Conservation (phyloP, 2,888 invertebrate species). For the Drosophila melanocephala region DNA sequence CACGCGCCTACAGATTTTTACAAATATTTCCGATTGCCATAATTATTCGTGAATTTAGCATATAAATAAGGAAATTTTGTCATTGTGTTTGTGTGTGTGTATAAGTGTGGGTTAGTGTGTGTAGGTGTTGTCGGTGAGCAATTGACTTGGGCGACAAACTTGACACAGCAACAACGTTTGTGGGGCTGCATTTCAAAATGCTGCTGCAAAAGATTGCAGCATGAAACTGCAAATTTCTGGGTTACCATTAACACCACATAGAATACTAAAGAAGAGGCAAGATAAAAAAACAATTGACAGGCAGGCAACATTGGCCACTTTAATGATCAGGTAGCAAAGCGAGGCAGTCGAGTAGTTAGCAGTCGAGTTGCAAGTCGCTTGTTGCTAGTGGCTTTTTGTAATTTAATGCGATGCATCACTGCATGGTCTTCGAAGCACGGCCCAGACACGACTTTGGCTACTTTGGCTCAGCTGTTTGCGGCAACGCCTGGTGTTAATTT, state of each 20-base stretch:
- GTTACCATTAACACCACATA: slow-evolving; percentile 47
- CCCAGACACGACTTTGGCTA: slow-evolving; percentile 28
- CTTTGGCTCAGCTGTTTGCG: slow-evolving; percentile 7
- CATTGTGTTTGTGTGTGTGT: slow-evolving; percentile 10
- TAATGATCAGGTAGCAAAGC: slow-evolving; percentile 66
- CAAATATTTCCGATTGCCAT: slow-evolving; percentile 64
- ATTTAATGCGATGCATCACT: slow-evolving; percentile 56
- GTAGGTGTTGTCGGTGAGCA: slow-evolving; percentile 27
- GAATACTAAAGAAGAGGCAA: slow-evolving; percentile 6
- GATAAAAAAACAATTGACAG: slow-evolving; percentile 48
- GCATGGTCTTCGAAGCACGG: slow-evolving; percentile 47
- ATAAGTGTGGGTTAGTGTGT: slow-evolving; percentile 26
- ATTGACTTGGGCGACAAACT: slow-evolving; percentile 60
- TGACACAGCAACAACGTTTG: slow-evolving; percentile 29
- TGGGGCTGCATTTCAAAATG: slow-evolving; percentile 46
- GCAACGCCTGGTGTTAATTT: slow-evolving; percentile 23
- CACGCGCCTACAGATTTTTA: slow-evolving; percentile 52
- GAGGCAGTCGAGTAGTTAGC: slow-evolving; percentile 36
- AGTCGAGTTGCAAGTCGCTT: slow-evolving; percentile 15
- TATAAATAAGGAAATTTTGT: slow-evolving; percentile 35
- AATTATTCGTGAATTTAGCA: slow-evolving; percentile 39
- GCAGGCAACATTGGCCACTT: slow-evolving; percentile 53
- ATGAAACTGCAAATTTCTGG: slow-evolving; percentile 69
- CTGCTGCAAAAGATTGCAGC: slow-evolving; percentile 54
- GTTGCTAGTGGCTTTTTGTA: slow-evolving; percentile 17